These are phyloP conservation scores for Cyclophora punctaria DNA, from an alignment of 2,888 invertebrate genomes.

Conservation along the genomic window DNA sequence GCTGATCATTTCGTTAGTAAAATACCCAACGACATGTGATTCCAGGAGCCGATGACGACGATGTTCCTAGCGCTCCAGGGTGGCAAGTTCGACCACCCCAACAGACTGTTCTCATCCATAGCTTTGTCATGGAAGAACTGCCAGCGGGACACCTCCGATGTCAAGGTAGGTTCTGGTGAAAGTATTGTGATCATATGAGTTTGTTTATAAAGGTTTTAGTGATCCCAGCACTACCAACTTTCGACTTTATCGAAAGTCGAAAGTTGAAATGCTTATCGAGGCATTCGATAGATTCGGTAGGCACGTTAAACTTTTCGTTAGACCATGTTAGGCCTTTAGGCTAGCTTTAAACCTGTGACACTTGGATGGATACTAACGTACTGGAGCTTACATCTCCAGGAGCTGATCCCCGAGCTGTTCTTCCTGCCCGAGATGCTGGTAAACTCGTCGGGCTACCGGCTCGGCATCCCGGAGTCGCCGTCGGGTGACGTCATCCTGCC, in stretches of 20 bases:
- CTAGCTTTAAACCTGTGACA: too few relatives aligned
- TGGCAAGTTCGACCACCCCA: slow-evolving; percentile 99
- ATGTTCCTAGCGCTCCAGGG: slow-evolving; percentile 99
- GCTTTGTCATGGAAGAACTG: slow-evolving; percentile 99
- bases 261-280: too few relatives aligned
- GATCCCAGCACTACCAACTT: too few relatives aligned
- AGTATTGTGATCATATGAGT: too few relatives aligned
- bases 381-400: slow-evolving; percentile 66
- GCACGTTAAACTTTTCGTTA: too few relatives aligned
- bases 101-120: slow-evolving; percentile 95
- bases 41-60: slow-evolving; percentile 98
- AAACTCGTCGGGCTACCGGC: slow-evolving; percentile 85
- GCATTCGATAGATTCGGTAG: too few relatives aligned
- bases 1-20: too few relatives aligned
- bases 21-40: slow-evolving; percentile 8
- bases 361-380: too few relatives aligned
- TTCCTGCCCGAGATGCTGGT: slow-evolving; percentile 99
- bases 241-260: too few relatives aligned
- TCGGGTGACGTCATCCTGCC: slow-evolving; percentile 92
- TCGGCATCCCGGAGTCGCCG: slow-evolving; percentile 92
- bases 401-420: slow-evolving; percentile 98
- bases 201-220: too few relatives aligned
- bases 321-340: too few relatives aligned
- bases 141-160: slow-evolving; percentile 98
- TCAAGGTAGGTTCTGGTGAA: slow-evolving; percentile 79